These are phyloP conservation scores for Ianthella basta DNA, from an alignment of 37 sponge, comb jelly and placozoan species.

Conservation along the genomic window DNA sequence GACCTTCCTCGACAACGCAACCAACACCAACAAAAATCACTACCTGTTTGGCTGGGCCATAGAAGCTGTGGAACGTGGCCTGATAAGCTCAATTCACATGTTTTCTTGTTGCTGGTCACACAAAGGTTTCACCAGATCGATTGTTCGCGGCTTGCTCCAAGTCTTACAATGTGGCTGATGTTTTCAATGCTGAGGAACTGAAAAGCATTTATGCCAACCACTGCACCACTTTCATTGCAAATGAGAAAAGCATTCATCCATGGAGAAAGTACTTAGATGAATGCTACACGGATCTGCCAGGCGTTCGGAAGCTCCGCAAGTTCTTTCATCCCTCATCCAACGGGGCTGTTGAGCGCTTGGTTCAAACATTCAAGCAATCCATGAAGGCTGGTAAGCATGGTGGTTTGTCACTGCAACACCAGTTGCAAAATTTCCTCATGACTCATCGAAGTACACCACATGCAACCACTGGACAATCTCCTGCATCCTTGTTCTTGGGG, in stretches of 20 bases:
- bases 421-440: background rate
- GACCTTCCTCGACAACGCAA: slow-evolving; percentile 55
- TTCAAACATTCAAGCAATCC: background rate
- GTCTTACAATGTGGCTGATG: slow-evolving; percentile 30
- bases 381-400: background rate
- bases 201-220: background rate
- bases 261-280: slow-evolving; percentile 27
- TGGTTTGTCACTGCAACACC: background rate
- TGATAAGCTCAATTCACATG: slow-evolving; percentile 16
- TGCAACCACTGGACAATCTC: no score
- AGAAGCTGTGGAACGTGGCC: slow-evolving; percentile 27
- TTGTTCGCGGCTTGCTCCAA: slow-evolving; percentile 34
- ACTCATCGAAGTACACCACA: slow-evolving; percentile 1
- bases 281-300: slow-evolving; percentile 30
- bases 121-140: slow-evolving; percentile 59
- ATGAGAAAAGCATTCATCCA: slow-evolving; percentile 7
- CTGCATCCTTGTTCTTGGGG: no score
- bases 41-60: slow-evolving; percentile 44
- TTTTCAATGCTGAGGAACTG: slow-evolving; percentile 45
- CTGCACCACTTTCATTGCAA: background rate
- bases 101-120: slow-evolving; percentile 59
- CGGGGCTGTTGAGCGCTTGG: background rate
- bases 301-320: slow-evolving; percentile 40
- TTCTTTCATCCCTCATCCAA: no score
- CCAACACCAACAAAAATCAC: slow-evolving; percentile 47